These are phyloP conservation scores for Norana najaformis DNA, from an alignment of 2,888 invertebrate genomes.

Conservation along the genomic window DNA sequence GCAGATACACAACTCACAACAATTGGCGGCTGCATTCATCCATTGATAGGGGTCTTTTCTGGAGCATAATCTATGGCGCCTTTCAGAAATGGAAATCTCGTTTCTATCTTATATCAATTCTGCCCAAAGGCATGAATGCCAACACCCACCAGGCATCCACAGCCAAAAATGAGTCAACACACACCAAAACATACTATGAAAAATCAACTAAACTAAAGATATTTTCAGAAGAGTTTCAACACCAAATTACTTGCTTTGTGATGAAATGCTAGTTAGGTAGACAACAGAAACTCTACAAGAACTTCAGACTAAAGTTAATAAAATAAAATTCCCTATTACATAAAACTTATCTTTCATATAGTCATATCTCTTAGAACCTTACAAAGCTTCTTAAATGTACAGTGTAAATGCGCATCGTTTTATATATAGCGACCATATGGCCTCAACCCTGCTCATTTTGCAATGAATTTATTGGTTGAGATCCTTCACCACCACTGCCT, in stretches of 20 bases:
- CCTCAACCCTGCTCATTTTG: too few relatives aligned
- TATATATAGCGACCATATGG: too few relatives aligned
- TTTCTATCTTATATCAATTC: slow-evolving; percentile 5
- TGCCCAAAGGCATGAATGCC: neutral
- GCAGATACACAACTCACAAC: neutral
- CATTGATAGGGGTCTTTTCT: neutral
- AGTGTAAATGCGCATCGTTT: too few relatives aligned
- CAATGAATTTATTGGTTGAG: too few relatives aligned
- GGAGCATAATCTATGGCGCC: neutral
- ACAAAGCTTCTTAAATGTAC: neutral
- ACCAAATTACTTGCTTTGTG: neutral
- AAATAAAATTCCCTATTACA: neutral
- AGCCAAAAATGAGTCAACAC: neutral
- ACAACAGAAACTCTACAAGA: neutral
- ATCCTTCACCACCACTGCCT: too few relatives aligned
- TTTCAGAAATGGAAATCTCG: slow-evolving; percentile 6
- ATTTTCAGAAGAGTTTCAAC: neutral
- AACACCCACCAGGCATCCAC: neutral
- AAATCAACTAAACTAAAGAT: neutral
- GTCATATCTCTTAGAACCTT: neutral
- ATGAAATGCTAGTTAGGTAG: too few relatives aligned
- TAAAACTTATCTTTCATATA: too few relatives aligned
- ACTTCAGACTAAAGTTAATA: too few relatives aligned
- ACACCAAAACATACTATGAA: neutral
- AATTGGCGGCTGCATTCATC: neutral